Percentiles rank a stretch among this genome's conserved stretches.
phyloP scores from a whole-genome alignment of 2,888 invertebrate species.

The Lottia gigantea region DNA sequence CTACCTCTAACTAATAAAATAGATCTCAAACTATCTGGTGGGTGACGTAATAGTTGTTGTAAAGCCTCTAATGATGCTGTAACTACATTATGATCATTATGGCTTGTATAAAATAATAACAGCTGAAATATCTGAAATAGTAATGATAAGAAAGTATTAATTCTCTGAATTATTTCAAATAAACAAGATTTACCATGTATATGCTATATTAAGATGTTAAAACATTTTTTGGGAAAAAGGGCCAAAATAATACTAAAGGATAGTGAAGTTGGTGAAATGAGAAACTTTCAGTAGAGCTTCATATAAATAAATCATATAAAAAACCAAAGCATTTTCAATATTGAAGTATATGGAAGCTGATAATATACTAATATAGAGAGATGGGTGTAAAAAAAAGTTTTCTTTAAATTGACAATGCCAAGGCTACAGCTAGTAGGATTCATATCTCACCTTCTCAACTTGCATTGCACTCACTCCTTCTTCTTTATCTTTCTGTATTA shows the following conservation, averaged over 20 bases:
- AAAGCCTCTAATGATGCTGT: slow-evolving; percentile 86
- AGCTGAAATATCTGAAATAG: slow-evolving; percentile 68
- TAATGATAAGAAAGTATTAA: too few relatives aligned
- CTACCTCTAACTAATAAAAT: slow-evolving; percentile 72
- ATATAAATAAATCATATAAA: too few relatives aligned
- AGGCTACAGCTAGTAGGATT: too few relatives aligned
- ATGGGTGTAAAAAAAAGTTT: not conserved
- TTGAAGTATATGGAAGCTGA: not conserved
- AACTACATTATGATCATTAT: slow-evolving; percentile 86
- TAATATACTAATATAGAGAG: too few relatives aligned
- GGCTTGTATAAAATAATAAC: slow-evolving; percentile 70
- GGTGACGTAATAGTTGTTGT: slow-evolving; percentile 74
- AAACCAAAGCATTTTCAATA: not conserved
- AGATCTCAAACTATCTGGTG: slow-evolving; percentile 71
- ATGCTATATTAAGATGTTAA: too few relatives aligned
- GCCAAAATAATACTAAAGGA: too few relatives aligned
- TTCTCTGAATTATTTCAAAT: too few relatives aligned
- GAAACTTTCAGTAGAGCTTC: too few relatives aligned
- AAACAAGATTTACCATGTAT: too few relatives aligned
- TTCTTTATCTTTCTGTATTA: slow-evolving; percentile 48
- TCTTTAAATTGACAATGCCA: not conserved
- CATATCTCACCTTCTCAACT: slow-evolving; percentile 54
- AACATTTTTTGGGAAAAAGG: too few relatives aligned
- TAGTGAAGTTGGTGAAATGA: not conserved
- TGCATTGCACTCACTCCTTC: slow-evolving; percentile 55